Percentiles rank a stretch among this genome's conserved stretches.
These are phyloP conservation scores for Tetramorium simillimum DNA, from an alignment of 1,140 invertebrate genomes.

Conservation along the genomic window DNA sequence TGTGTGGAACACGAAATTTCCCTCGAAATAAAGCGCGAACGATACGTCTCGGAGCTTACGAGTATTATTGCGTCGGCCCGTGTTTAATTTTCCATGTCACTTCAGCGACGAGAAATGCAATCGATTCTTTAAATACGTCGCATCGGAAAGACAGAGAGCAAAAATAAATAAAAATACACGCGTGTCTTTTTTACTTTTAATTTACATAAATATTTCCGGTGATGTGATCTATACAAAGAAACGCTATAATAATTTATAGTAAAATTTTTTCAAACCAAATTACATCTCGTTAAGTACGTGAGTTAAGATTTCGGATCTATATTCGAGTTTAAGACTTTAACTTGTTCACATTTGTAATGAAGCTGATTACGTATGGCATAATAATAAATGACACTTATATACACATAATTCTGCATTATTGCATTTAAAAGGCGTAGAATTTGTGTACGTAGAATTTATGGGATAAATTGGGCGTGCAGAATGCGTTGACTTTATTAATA, in stretches of 20 bases:
- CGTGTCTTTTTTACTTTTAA: neutral
- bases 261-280: neutral
- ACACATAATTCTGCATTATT: neutral
- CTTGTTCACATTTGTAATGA: neutral
- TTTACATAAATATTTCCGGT: neutral
- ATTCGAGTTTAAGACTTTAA: neutral
- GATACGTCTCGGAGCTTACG: neutral
- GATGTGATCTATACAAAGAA: neutral
- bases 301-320: neutral
- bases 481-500: constrained; percentile 1
- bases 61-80: neutral
- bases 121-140: neutral
- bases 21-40: neutral
- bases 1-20: neutral
- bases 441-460: neutral
- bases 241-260: neutral
- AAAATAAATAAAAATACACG: constrained; percentile 4
- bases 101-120: neutral
- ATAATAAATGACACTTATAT: neutral
- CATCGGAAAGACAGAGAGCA: neutral
- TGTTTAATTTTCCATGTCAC: constrained; percentile 14
- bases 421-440: neutral
- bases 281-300: neutral
- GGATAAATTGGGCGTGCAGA: neutral
- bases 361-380: neutral